phyloP scores from a whole-genome alignment of 2,888 invertebrate genomes.

The Papilio demoleus region DNA sequence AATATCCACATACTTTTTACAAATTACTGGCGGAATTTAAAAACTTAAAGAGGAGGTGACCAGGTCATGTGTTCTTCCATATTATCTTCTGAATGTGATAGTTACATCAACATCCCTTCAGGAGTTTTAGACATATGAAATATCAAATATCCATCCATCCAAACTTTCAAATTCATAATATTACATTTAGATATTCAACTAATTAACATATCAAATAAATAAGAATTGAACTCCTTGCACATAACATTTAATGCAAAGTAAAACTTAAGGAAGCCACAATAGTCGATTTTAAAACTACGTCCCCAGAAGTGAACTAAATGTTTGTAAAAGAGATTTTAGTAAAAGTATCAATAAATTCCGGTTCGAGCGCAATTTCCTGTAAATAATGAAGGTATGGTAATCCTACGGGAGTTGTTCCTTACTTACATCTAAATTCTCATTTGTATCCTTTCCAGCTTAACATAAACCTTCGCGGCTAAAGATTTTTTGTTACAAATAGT shows the following conservation, averaged over 20 bases:
- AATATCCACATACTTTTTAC: neutral
- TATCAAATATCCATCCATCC: no score
- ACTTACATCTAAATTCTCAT: slow-evolving; percentile 36
- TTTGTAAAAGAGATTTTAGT: slow-evolving; percentile 20
- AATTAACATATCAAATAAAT: no score
- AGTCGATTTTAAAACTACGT: neutral
- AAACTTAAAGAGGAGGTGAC: no score
- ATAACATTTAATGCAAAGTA: neutral
- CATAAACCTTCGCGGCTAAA: slow-evolving; percentile 1
- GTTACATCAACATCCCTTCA: no score
- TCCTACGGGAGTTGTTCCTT: slow-evolving; percentile 34
- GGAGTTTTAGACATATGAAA: no score
- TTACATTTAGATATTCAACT: no score
- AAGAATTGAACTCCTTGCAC: no score
- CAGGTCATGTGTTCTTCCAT: no score
- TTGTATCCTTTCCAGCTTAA: slow-evolving; percentile 31
- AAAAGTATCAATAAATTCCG: slow-evolving; percentile 32
- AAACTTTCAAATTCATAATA: no score
- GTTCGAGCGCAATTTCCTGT: slow-evolving; percentile 38
- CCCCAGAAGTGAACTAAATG: slow-evolving; percentile 1
- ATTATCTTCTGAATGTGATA: no score
- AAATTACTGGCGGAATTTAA: no score
- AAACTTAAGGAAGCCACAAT: neutral
- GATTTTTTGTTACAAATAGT: slow-evolving; percentile 23
- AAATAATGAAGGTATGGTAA: slow-evolving; percentile 42